A percentile compares a stretch with the other conserved stretches of the same genome.
phyloP scores from a whole-genome alignment of 2,888 invertebrate genomes.

The Plusia festucae region DNA sequence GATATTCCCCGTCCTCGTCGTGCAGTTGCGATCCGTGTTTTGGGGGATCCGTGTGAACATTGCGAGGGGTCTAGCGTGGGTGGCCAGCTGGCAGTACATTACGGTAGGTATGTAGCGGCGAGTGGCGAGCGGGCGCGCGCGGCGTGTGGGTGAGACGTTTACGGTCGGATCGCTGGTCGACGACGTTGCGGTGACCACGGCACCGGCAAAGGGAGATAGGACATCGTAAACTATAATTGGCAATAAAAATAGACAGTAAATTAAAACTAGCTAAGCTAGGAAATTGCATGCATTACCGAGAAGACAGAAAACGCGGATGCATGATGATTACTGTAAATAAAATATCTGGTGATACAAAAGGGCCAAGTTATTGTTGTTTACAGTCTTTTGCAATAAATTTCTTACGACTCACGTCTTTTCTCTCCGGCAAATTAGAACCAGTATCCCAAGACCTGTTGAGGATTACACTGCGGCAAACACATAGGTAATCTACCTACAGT shows the following conservation, averaged over 20 bases:
- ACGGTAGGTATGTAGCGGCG: slow-evolving; percentile 83
- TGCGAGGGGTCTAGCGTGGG: slow-evolving; percentile 61
- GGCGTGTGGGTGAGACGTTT: slow-evolving; percentile 89
- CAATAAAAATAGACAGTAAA: background rate
- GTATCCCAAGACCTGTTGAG: background rate
- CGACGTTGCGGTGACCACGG: slow-evolving; percentile 75
- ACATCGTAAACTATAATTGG: slow-evolving; percentile 12
- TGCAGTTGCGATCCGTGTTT: slow-evolving; percentile 40
- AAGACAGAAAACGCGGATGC: background rate
- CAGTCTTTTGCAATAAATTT: background rate
- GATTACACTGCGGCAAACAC: background rate
- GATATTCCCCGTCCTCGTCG: slow-evolving; percentile 64
- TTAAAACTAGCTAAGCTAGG: background rate
- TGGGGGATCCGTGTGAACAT: slow-evolving; percentile 55
- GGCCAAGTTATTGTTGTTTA: background rate
- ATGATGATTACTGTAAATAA: background rate
- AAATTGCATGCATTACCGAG: slow-evolving; percentile 6
- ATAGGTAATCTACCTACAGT: background rate
- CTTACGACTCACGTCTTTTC: background rate
- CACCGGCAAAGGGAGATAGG: slow-evolving; percentile 4
- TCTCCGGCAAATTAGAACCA: background rate
- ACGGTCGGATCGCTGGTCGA: slow-evolving; percentile 88
- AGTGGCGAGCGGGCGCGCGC: slow-evolving; percentile 85
- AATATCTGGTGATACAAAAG: background rate
- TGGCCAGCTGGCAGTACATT: slow-evolving; percentile 75